A percentile compares a stretch with the other conserved stretches of the same genome.
phyloP scores from a whole-genome alignment of 2,797 vertebrate species.

The Arremon aurantiirostris region DNA sequence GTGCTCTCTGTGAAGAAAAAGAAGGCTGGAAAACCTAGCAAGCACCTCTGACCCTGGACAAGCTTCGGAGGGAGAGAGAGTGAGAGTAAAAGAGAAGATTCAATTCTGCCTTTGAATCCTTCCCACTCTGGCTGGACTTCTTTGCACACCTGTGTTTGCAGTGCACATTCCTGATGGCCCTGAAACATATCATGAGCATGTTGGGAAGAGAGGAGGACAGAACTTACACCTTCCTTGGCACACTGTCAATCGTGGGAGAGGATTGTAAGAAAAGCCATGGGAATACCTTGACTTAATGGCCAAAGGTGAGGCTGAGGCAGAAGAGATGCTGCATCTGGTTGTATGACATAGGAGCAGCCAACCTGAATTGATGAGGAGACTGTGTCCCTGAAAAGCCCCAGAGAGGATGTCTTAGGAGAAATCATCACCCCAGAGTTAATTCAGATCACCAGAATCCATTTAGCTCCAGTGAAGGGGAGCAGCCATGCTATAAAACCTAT shows the following conservation, averaged over 20 bases:
- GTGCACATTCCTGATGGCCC: neutral
- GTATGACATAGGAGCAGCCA: neutral
- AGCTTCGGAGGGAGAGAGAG: neutral
- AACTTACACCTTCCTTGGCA: neutral
- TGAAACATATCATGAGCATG: neutral
- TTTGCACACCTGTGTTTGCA: neutral
- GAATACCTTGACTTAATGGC: neutral
- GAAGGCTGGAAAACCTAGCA: neutral
- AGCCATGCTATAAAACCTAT: neutral
- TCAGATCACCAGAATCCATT: neutral
- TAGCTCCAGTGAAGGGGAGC: neutral
- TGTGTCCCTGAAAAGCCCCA: neutral
- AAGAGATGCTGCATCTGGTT: neutral
- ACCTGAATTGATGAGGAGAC: neutral
- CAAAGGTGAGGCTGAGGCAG: neutral
- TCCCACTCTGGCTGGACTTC: neutral
- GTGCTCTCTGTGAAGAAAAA: neutral
- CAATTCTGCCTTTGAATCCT: neutral
- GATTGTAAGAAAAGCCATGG: neutral
- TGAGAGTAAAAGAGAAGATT: neutral
- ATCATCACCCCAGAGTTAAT: neutral
- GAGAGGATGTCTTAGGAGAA: neutral
- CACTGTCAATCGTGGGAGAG: neutral
- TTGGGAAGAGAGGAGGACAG: neutral
- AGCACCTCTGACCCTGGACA: neutral